Evolutionary conservation across 2,113 vertebrate species (phyloP).

Genomic region (Lagopus muta): DNA sequence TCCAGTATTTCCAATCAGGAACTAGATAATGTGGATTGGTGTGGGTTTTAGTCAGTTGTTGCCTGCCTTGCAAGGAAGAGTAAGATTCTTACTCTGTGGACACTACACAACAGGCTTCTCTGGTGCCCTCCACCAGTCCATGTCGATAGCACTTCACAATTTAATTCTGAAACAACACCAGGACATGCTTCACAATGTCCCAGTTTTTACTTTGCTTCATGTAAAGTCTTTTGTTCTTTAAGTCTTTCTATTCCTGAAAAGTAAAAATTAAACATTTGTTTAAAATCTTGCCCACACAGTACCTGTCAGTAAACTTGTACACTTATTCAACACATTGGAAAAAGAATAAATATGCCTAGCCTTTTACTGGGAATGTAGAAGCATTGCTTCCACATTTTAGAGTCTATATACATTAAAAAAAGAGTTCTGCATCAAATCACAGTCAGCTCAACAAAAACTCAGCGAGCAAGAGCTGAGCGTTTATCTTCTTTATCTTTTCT

Average conservation of each 20-base stretch:
- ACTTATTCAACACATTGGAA: background rate
- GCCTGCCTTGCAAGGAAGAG: conserved; percentile 7
- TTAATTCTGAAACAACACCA: background rate
- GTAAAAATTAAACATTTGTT: background rate
- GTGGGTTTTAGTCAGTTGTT: background rate
- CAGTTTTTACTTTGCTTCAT: background rate
- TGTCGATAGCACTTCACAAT: background rate
- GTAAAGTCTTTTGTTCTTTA: background rate
- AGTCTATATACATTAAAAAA: background rate
- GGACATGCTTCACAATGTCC: background rate
- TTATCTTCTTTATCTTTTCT: background rate
- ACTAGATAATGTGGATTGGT: background rate
- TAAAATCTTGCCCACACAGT: background rate
- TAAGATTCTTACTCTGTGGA: background rate
- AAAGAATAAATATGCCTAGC: background rate
- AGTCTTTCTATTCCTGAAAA: background rate
- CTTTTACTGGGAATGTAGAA: background rate
- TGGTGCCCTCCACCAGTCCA: background rate
- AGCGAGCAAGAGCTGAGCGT: background rate
- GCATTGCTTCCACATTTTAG: background rate
- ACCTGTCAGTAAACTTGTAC: background rate
- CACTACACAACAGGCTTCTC: background rate
- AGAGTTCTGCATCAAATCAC: background rate
- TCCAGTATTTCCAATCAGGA: conserved; percentile 8
- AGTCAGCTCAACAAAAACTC: background rate